phyloP scores from a whole-genome alignment of 2,113 vertebrate genomes.

The Xiphias gladius region DNA sequence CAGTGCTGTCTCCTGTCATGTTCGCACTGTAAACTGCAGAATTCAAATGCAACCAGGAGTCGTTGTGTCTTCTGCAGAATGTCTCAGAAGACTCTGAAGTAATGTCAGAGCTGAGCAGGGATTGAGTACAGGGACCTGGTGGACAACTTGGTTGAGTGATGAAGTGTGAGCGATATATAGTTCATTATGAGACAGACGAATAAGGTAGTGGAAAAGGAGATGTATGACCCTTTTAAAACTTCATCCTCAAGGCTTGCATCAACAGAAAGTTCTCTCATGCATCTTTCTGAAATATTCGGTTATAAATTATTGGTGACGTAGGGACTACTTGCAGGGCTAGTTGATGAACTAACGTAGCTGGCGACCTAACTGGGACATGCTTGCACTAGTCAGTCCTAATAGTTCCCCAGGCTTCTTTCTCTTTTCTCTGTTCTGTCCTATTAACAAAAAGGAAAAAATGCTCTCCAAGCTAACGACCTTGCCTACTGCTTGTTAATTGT shows the following conservation, averaged over 20 bases:
- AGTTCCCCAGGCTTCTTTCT: neutral
- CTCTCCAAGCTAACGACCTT: neutral
- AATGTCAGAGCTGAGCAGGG: constrained; percentile 13
- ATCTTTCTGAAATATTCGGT: neutral
- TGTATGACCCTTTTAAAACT: neutral
- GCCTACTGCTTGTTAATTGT: neutral
- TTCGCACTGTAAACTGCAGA: constrained; percentile 33
- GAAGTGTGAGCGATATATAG: neutral
- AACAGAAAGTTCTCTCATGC: neutral
- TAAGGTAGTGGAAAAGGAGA: neutral
- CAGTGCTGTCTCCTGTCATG: constrained; percentile 60
- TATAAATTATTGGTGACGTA: neutral
- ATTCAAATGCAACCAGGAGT: constrained; percentile 55
- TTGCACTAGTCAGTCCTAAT: neutral
- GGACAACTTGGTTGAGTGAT: constrained; percentile 20
- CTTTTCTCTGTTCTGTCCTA: neutral
- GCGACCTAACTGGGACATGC: neutral
- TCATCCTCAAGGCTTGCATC: neutral
- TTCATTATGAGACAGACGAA: constrained; percentile 13
- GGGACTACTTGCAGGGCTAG: neutral
- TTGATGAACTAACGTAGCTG: neutral
- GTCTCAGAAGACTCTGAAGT: constrained; percentile 46
- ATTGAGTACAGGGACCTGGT: neutral
- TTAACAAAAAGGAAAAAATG: neutral
- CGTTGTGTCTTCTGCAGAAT: constrained; percentile 36